Conservation (phyloP, 2,797 vertebrate species). For the Meda fulgida region DNA sequence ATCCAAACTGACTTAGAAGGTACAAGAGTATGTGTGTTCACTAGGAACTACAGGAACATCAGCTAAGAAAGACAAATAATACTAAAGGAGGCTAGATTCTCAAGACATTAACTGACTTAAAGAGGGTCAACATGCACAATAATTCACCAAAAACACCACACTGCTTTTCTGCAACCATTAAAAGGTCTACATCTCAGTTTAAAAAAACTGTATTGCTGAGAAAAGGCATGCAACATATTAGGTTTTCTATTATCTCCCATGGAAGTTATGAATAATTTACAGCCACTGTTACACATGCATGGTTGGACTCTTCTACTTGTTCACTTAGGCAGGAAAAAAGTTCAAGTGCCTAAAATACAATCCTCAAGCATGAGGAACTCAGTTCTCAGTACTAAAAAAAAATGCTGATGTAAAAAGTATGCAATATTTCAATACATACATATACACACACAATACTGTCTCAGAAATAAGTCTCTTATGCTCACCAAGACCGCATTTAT, state of each 20-base stretch:
- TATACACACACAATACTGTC: background rate
- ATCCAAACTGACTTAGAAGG: background rate
- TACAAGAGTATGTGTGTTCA: background rate
- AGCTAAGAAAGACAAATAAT: background rate
- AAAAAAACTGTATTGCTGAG: background rate
- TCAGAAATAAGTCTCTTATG: background rate
- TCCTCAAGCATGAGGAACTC: background rate
- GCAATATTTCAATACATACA: background rate
- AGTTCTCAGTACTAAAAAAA: background rate
- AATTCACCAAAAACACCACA: background rate
- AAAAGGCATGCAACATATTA: constrained; percentile 23
- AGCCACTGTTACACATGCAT: constrained; percentile 25
- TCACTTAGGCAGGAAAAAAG: background rate
- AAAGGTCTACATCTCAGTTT: background rate
- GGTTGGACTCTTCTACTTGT: constrained; percentile 1
- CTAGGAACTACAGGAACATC: background rate
- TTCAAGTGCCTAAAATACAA: background rate
- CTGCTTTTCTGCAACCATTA: background rate
- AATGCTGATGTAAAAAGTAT: constrained; percentile 2
- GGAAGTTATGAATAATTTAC: constrained; percentile 31
- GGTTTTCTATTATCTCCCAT: constrained; percentile 28
- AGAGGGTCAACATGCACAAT: constrained; percentile 3
- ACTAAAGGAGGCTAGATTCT: background rate
- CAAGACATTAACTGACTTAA: background rate
- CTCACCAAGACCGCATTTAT: background rate